phyloP scores from a whole-genome alignment of 2,113 vertebrate genomes.

The Arvicanthis niloticus region DNA sequence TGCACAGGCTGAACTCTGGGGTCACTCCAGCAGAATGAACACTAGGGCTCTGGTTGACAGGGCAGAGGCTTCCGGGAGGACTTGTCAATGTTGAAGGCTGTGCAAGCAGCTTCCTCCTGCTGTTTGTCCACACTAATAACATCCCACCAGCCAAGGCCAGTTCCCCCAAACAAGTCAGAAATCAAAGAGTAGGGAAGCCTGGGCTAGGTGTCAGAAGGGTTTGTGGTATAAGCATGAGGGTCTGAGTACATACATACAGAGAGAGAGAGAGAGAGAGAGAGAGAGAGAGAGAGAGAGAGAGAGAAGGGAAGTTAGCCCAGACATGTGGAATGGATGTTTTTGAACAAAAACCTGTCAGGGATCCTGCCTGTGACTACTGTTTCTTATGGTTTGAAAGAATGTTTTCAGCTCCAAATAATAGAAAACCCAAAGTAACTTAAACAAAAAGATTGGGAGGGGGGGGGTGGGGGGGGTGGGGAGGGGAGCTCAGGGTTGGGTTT shows the following conservation, averaged over 20 bases:
- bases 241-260: neutral
- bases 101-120: slow-evolving; percentile 6
- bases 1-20: neutral
- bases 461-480: neutral
- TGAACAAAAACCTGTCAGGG: neutral
- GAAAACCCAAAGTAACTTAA: slow-evolving; percentile 47
- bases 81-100: neutral
- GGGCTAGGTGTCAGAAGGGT: neutral
- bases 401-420: slow-evolving; percentile 55
- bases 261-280: neutral
- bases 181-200: neutral
- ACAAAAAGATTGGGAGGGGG: neutral
- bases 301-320: neutral
- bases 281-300: too few relatives aligned
- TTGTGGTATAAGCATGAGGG: neutral
- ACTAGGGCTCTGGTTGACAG: neutral
- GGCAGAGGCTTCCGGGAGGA: neutral
- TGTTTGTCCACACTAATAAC: neutral
- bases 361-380: slow-evolving; percentile 15
- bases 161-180: neutral
- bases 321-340: neutral
- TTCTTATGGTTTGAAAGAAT: slow-evolving; percentile 1
- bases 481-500: neutral
- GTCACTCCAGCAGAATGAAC: neutral
- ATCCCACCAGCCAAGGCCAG: slow-evolving; percentile 3